Conservation (phyloP, 2,888 invertebrate genomes). For the Notodonta dromedarius region DNA sequence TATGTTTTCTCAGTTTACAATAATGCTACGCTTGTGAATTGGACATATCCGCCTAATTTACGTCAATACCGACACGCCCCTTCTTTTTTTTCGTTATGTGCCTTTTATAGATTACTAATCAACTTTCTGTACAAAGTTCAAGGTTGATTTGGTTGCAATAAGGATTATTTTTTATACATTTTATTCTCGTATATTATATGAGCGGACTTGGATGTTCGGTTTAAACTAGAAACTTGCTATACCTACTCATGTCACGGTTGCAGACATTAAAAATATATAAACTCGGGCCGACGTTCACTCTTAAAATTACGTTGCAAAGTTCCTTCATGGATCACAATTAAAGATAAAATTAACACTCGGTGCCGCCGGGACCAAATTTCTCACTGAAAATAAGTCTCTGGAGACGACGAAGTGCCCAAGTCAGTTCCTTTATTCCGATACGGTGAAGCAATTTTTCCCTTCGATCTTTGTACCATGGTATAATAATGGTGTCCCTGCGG, state of each 20-base stretch:
- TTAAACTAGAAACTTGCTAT: not conserved
- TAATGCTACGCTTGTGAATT: constrained; percentile 21
- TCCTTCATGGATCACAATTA: not conserved
- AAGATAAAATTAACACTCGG: constrained; percentile 1
- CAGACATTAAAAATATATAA: constrained; percentile 1
- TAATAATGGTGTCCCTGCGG: not conserved
- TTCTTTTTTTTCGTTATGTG: constrained; percentile 17
- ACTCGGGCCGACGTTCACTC: constrained; percentile 14
- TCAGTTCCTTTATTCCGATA: not conserved
- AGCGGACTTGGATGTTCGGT: constrained; percentile 11
- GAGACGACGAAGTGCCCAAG: not conserved
- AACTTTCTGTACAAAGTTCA: not conserved
- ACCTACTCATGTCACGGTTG: not conserved
- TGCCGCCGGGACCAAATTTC: constrained; percentile 1
- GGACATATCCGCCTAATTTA: constrained; percentile 16
- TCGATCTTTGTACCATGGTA: not conserved
- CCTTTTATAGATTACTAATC: constrained; percentile 8
- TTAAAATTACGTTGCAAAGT: constrained; percentile 1
- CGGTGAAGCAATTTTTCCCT: not conserved
- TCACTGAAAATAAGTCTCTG: not conserved
- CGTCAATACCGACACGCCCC: constrained; percentile 16
- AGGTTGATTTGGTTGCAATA: not conserved
- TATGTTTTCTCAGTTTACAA: constrained; percentile 23
- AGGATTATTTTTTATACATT: not conserved
- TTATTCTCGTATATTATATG: constrained; percentile 6